Evolutionary conservation across 2,113 vertebrate species (phyloP).

Genomic region (Spea bombifrons): DNA sequence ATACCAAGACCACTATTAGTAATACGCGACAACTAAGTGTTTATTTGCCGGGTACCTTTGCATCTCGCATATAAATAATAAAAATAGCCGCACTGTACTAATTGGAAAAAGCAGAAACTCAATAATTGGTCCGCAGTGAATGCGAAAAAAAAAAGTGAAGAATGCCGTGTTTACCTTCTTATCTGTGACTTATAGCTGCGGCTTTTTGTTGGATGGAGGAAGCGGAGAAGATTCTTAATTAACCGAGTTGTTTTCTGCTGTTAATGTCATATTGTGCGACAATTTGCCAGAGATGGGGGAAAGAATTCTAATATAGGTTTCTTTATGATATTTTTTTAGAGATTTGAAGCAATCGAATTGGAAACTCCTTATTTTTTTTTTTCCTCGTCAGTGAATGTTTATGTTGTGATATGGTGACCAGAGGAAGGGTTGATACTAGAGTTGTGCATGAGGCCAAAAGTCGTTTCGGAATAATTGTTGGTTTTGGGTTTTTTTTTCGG

Average conservation of each 20-base stretch:
- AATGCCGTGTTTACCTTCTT: conserved; percentile 42
- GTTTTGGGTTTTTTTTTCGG: too few relatives aligned
- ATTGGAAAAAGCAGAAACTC: conserved; percentile 23
- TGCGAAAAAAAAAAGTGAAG: conserved; percentile 20
- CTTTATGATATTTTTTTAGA: conserved; percentile 12
- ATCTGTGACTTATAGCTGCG: conserved; percentile 39
- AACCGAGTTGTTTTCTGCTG: conserved; percentile 25
- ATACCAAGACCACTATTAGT: too few relatives aligned
- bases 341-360: conserved; percentile 5
- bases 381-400: not conserved
- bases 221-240: conserved; percentile 28
- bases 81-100: conserved; percentile 23
- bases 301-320: conserved; percentile 22
- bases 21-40: too few relatives aligned
- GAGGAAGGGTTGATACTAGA: too few relatives aligned
- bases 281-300: conserved; percentile 28
- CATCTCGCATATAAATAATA: conserved; percentile 7
- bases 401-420: not conserved
- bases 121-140: conserved; percentile 40
- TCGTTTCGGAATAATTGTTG: too few relatives aligned
- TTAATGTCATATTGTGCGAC: conserved; percentile 26
- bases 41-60: not conserved
- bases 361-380: conserved; percentile 1
- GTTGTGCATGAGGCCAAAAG: too few relatives aligned
- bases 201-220: conserved; percentile 18